Conservation (phyloP, 1,140 invertebrate genomes). For the Ceratosolen solmsi region DNA sequence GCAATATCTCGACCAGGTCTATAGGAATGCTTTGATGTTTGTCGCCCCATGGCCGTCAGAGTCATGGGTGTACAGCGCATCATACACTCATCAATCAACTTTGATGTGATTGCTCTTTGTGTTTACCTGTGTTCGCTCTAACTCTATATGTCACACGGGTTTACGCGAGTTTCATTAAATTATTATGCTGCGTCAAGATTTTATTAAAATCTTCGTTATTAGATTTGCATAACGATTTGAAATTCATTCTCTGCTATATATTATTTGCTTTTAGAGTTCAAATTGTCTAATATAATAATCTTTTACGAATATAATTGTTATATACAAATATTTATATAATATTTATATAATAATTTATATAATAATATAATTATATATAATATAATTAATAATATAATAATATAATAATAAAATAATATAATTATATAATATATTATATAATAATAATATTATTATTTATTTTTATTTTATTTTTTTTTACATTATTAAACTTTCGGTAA, state of each 20-base stretch:
- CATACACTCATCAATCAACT: slow-evolving; percentile 44
- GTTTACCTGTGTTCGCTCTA: not conserved
- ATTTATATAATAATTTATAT: no score
- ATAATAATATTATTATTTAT: no score
- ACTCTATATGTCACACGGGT: not conserved
- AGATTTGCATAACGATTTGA: not conserved
- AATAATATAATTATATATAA: no score
- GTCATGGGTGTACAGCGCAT: slow-evolving; percentile 5
- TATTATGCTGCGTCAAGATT: not conserved
- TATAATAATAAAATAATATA: no score
- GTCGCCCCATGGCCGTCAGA: not conserved
- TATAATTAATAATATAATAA: no score
- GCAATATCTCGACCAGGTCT: slow-evolving; percentile 68
- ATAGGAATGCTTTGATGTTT: slow-evolving; percentile 69
- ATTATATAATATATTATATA: no score
- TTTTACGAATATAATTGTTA: no score
- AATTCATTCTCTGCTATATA: not conserved
- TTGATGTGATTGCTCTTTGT: not conserved
- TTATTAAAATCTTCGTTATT: slow-evolving; percentile 1
- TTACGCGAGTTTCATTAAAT: not conserved
- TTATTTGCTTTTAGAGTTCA: no score
- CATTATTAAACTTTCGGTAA: no score
- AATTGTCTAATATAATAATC: no score
- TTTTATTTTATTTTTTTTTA: no score
- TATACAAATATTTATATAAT: no score